Base-by-base conservation (phyloP, 2,888 invertebrate genomes). In the Gonocerus acuteangulatus region DNA sequence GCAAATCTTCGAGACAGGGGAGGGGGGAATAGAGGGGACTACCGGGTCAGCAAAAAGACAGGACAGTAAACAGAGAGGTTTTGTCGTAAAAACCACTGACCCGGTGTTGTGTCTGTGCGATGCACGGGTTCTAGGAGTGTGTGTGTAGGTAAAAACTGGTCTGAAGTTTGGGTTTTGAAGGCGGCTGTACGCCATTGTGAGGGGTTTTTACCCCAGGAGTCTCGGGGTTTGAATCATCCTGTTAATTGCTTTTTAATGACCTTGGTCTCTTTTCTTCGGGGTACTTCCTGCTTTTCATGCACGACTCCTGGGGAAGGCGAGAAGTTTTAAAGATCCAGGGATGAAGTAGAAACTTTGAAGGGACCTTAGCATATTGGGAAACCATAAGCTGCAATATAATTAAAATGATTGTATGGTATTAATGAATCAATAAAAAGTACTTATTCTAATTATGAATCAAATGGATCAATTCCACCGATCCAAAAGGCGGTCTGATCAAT, bases 171-270 rank as follows among this genome's bases (percentile, higher is more conserved):
- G 39, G 47, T 60, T 60, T 60, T 52, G 51, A 61, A 39, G 52
- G 45, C 22, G 47, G 42, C 48, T 51, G 48, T 42, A 21, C 23
- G 32, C 56, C n/a, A 9, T 22, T 16, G 42, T 44, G 19, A 39
- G 48, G 22, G 6, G 44, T n/a, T n/a, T n/a, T n/a, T n/a, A n/a
- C n/a, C n/a, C n/a, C n/a, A n/a, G n/a, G n/a, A n/a, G 48, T 21
- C n/a, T 15, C 11, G 32, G 49, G 49, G 19, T 58, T 62, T 65
- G 62, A 61, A 61, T 63, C 49, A 21, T 16, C 22, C 1, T 19
- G 22, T 54, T 54, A 54, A 54, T 54, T 54, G 54, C 9, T 54
- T 54, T 54, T 54, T 54, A 54, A 54, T 54, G 54, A 54, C 42
- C 54, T 54, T 39, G n/a, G 32, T 34, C 34, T 19, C 51, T 11